phyloP scores from a whole-genome alignment of 2,797 vertebrate species.

The Sternotherus odoratus region DNA sequence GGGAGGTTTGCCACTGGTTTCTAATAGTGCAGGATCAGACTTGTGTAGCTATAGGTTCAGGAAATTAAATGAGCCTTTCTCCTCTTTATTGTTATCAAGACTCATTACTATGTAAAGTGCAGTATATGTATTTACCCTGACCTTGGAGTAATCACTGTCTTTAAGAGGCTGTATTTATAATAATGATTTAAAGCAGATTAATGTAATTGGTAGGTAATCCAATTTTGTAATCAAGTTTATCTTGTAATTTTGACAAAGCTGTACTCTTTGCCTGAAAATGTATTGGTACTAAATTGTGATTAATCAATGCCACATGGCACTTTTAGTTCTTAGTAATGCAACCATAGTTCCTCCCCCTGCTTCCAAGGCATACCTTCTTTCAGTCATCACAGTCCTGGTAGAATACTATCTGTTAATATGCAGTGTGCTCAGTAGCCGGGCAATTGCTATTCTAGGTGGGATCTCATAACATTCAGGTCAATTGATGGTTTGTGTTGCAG shows the following conservation, averaged over 20 bases:
- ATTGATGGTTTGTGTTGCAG: neutral
- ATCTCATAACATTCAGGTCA: neutral
- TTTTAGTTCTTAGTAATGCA: neutral
- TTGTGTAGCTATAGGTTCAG: fast-evolving
- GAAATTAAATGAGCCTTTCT: neutral
- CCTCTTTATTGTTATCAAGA: neutral
- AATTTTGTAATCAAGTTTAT: constrained; percentile 16
- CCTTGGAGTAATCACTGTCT: neutral
- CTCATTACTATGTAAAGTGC: neutral
- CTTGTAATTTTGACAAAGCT: neutral
- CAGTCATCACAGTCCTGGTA: neutral
- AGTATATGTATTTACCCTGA: neutral
- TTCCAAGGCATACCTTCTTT: neutral
- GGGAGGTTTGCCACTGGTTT: neutral
- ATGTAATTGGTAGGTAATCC: neutral
- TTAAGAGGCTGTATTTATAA: neutral
- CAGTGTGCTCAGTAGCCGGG: neutral
- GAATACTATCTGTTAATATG: neutral
- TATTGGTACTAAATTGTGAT: neutral
- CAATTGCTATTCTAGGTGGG: neutral
- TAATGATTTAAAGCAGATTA: neutral
- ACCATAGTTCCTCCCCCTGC: neutral
- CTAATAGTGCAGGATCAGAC: neutral
- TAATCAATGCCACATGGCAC: neutral
- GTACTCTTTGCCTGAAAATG: neutral